Conservation (phyloP, 2,888 invertebrate genomes). For the Dioctria rufipes region DNA sequence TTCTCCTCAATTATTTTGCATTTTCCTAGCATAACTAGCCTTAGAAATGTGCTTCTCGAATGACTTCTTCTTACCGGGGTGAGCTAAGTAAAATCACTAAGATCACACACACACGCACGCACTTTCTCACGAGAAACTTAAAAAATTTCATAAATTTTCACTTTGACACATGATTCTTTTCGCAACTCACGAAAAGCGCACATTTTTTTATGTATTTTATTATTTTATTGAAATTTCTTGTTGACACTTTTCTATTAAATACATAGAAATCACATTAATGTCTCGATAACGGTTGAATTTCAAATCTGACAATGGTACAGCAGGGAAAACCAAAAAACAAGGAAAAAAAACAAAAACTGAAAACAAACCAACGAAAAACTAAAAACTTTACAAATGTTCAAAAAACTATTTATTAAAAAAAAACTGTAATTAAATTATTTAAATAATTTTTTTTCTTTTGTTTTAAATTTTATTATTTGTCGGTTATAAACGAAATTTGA, state of each 20-base stretch:
- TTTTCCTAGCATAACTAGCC: slow-evolving; percentile 46
- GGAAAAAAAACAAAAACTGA: not conserved
- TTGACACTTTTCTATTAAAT: not conserved
- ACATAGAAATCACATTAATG: not conserved
- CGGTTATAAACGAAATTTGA: not conserved
- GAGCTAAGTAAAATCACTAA: slow-evolving; percentile 19
- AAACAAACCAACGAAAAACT: not conserved
- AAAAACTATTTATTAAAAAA: too few species aligned
- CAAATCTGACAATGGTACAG: too few species aligned
- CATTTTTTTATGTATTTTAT: not conserved
- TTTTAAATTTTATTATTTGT: not conserved
- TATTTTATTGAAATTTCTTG: not conserved
- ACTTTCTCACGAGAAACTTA: not conserved
- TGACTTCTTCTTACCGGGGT: not conserved
- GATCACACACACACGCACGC: not conserved
- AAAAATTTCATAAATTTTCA: slow-evolving; percentile 27
- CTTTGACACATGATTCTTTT: not conserved
- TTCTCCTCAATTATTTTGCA: slow-evolving; percentile 33
- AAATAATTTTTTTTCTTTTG: too few species aligned
- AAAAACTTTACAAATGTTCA: too few species aligned
- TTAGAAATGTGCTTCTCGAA: slow-evolving; percentile 2
- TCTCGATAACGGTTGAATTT: not conserved
- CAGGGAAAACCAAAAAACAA: too few species aligned
- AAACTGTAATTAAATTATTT: too few species aligned
- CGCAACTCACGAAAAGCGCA: not conserved